Evolutionary conservation across 2,113 vertebrate species (phyloP).

Genomic region (Colius striatus): DNA sequence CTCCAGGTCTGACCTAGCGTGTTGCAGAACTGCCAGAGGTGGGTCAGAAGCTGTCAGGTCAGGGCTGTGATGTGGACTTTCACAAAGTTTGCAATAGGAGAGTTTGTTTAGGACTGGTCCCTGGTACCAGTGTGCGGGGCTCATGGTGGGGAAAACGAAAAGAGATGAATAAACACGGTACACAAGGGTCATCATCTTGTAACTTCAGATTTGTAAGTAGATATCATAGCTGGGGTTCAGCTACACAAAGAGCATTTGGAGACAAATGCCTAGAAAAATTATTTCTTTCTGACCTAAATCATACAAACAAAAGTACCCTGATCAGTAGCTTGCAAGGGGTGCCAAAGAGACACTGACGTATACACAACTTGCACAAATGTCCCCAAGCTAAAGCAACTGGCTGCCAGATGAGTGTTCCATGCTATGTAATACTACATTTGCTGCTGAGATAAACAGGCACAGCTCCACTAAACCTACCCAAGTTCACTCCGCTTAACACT

Average conservation of each 20-base stretch:
- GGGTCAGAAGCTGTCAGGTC: background rate
- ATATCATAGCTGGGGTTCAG: background rate
- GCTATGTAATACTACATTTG: constrained; percentile 17
- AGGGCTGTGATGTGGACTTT: background rate
- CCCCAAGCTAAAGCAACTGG: background rate
- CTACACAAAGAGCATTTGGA: background rate
- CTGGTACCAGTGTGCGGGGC: background rate
- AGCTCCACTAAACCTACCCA: constrained; percentile 12
- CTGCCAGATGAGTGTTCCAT: background rate
- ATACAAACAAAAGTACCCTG: background rate
- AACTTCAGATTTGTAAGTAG: background rate
- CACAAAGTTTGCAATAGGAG: background rate
- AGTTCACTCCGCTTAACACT: constrained; percentile 2
- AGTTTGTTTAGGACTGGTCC: background rate
- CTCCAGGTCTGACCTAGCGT: background rate
- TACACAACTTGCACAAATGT: background rate
- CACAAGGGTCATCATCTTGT: background rate
- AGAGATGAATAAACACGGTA: background rate
- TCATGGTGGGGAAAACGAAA: background rate
- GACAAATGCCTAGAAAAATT: background rate
- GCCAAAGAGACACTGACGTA: background rate
- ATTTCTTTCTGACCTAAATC: background rate
- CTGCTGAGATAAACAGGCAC: constrained; percentile 20
- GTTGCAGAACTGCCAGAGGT: background rate
- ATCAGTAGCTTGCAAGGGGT: background rate